Evolutionary conservation across 2,113 vertebrate genomes (phyloP).

Genomic region (Apus apus): DNA sequence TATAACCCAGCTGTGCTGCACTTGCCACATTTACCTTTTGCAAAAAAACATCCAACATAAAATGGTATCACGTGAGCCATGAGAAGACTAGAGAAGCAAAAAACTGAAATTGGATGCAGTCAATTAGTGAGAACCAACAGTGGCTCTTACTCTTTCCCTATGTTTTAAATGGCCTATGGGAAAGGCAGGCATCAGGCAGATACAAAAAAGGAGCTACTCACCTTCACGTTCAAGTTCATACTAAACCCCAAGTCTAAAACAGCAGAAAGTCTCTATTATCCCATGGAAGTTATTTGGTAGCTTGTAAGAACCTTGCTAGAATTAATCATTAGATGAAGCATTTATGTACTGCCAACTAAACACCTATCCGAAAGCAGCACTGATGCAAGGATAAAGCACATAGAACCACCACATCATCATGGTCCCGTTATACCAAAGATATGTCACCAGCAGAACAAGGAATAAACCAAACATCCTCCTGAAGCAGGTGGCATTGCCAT

Average conservation of each 20-base stretch:
- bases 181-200: not conserved
- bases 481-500: not conserved
- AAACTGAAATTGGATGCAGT: not conserved
- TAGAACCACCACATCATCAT: not conserved
- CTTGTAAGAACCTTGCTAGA: not conserved
- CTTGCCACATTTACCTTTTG: not conserved
- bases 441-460: not conserved
- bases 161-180: not conserved
- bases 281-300: not conserved
- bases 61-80: not conserved
- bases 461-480: not conserved
- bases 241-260: not conserved
- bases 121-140: not conserved
- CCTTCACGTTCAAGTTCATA: not conserved
- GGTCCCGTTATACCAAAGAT: not conserved
- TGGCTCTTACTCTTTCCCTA: not conserved
- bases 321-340: not conserved
- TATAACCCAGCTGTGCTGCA: not conserved
- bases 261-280: not conserved
- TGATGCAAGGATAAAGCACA: not conserved
- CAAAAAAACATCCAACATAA: not conserved
- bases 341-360: not conserved
- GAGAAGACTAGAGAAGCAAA: not conserved
- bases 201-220: not conserved
- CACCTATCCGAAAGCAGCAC: not conserved